These are phyloP conservation scores for Umimayanthus chanpuru DNA, from an alignment of 92 coral and sea anemone species.

Conservation along the genomic window DNA sequence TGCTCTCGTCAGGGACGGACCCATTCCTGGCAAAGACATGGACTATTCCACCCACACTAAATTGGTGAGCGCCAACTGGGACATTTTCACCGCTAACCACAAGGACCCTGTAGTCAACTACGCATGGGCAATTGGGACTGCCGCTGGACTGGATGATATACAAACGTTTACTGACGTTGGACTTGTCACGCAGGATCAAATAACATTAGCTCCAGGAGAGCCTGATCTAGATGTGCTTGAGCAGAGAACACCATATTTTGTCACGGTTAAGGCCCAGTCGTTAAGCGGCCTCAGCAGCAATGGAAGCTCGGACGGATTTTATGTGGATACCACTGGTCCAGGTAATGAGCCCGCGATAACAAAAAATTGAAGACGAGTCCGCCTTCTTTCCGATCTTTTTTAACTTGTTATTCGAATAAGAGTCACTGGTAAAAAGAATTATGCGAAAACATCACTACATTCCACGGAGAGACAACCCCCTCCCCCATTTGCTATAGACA, in stretches of 20 bases:
- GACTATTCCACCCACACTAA: slow-evolving; percentile 73
- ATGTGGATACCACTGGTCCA: slow-evolving; percentile 84
- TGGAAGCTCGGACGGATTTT: slow-evolving; percentile 84
- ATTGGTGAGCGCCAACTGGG: slow-evolving; percentile 82
- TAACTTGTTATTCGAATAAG: not conserved
- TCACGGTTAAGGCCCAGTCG: slow-evolving; percentile 82
- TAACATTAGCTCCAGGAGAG: slow-evolving; percentile 67
- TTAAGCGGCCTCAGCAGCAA: slow-evolving; percentile 70
- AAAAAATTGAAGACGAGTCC: not conserved
- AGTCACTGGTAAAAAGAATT: too few species aligned
- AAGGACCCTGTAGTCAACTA: slow-evolving; percentile 88
- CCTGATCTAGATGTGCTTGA: slow-evolving; percentile 74
- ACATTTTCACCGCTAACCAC: slow-evolving; percentile 70
- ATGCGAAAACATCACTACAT: too few species aligned
- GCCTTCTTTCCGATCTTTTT: not conserved
- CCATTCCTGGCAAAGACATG: slow-evolving; percentile 51
- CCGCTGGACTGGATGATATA: slow-evolving; percentile 67
- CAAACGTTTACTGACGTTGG: slow-evolving; percentile 75
- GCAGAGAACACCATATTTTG: slow-evolving; percentile 78
- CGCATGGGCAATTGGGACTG: slow-evolving; percentile 93
- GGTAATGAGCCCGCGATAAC: not conserved
- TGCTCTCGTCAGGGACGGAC: slow-evolving; percentile 75
- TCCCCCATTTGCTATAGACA: too few species aligned
- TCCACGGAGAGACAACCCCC: too few species aligned
- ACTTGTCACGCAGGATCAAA: slow-evolving; percentile 59